Evolutionary conservation across 2,113 vertebrate genomes (phyloP).

Genomic region (Spheniscus mendiculus): DNA sequence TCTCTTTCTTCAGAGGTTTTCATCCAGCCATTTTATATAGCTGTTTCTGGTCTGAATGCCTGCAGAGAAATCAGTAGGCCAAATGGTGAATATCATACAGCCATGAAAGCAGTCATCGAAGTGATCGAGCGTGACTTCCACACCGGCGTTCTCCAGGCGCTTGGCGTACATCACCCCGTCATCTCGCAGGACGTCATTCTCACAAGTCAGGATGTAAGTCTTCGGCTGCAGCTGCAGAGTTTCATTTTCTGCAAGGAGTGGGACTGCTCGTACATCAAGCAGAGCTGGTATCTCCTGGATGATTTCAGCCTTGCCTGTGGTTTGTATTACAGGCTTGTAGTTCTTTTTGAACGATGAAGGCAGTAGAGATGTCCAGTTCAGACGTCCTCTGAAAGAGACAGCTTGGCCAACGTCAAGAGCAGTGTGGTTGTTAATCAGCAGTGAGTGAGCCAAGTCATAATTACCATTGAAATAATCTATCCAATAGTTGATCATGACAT

Average conservation of each 20-base stretch:
- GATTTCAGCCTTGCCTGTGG: slow-evolving; percentile 74
- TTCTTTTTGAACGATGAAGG: slow-evolving; percentile 77
- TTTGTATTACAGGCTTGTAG: slow-evolving; percentile 79
- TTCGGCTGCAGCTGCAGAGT: slow-evolving; percentile 81
- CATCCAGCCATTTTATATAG: slow-evolving; percentile 89
- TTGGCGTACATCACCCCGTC: slow-evolving; percentile 91
- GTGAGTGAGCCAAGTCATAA: slow-evolving; percentile 72
- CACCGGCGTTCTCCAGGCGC: slow-evolving; percentile 83
- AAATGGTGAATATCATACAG: slow-evolving; percentile 89
- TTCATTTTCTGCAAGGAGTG: slow-evolving; percentile 82
- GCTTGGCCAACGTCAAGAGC: slow-evolving; percentile 79
- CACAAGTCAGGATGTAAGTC: slow-evolving; percentile 92
- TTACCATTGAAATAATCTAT: slow-evolving; percentile 88
- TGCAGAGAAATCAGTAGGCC: slow-evolving; percentile 83
- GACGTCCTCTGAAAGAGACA: slow-evolving; percentile 55
- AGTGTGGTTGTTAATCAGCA: slow-evolving; percentile 91
- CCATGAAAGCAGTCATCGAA: slow-evolving; percentile 93
- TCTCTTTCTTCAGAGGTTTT: slow-evolving; percentile 80
- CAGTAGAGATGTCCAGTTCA: slow-evolving; percentile 88
- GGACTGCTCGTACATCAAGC: slow-evolving; percentile 83
- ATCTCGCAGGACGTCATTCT: slow-evolving; percentile 92
- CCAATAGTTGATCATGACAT: slow-evolving; percentile 89
- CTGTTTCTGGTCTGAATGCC: slow-evolving; percentile 82
- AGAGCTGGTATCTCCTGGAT: slow-evolving; percentile 79
- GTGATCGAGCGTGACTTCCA: slow-evolving; percentile 88